Evolutionary conservation across 1,140 invertebrate genomes (phyloP).

Genomic region (Bemisia tabaci): DNA sequence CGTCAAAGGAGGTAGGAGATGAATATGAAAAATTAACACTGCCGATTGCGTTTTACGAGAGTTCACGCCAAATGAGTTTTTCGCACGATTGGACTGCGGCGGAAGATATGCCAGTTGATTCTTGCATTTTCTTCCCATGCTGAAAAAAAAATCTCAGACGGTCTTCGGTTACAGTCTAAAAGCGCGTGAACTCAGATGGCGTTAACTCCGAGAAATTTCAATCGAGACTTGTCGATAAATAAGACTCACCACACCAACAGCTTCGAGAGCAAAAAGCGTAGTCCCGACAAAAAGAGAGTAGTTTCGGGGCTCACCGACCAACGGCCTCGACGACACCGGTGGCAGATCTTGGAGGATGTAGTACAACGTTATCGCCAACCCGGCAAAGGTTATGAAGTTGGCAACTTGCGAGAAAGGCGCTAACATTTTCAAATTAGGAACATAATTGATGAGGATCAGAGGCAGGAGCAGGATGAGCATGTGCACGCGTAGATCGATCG

Average conservation of each 20-base stretch:
- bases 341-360: conserved; percentile 49
- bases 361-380: conserved; percentile 52
- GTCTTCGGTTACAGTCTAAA: too few relatives aligned
- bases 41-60: too few relatives aligned
- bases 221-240: too few relatives aligned
- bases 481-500: conserved; percentile 34
- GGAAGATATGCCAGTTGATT: too few relatives aligned
- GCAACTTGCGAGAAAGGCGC: conserved; percentile 69
- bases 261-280: conserved; percentile 76
- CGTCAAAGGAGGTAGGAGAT: too few relatives aligned
- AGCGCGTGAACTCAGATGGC: too few relatives aligned
- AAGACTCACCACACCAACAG: conserved; percentile 64
- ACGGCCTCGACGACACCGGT: conserved; percentile 36
- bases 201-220: too few relatives aligned
- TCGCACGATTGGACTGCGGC: too few relatives aligned
- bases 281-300: conserved; percentile 73
- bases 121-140: too few relatives aligned
- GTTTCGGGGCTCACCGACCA: conserved; percentile 38
- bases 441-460: conserved; percentile 52
- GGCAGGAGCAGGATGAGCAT: conserved; percentile 50
- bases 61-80: too few relatives aligned
- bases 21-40: too few relatives aligned
- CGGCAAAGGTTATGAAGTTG: conserved; percentile 54
- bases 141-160: too few relatives aligned
- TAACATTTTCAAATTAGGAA: conserved; percentile 61